A percentile compares a stretch with the other conserved stretches of the same genome.
Evolutionary conservation across 2,888 invertebrate genomes (phyloP).

Genomic region (Drosophila seclusa): DNA sequence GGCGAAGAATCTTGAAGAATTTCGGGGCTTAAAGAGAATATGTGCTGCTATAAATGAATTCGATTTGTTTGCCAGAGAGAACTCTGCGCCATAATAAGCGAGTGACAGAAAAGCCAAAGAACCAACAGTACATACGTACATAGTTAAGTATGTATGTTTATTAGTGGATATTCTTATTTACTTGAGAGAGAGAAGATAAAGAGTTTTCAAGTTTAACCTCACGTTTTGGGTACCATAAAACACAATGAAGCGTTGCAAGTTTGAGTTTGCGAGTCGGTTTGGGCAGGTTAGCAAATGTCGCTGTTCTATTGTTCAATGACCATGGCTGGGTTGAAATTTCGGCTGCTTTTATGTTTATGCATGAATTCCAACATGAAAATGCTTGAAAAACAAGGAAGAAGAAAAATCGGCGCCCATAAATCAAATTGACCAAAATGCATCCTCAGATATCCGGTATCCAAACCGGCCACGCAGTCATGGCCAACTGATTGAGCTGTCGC

Average conservation of each 20-base stretch:
- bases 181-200: slow-evolving; percentile 43
- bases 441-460: slow-evolving; percentile 10
- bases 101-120: slow-evolving; percentile 50
- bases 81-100: slow-evolving; percentile 32
- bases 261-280: slow-evolving; percentile 5
- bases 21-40: slow-evolving; percentile 47
- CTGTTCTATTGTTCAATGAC: slow-evolving; percentile 72
- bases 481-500: slow-evolving; percentile 79
- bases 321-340: slow-evolving; percentile 60
- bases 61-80: slow-evolving; percentile 46
- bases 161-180: slow-evolving; percentile 35
- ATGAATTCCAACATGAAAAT: slow-evolving; percentile 78
- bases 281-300: slow-evolving; percentile 46
- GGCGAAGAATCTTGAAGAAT: slow-evolving; percentile 34
- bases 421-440: slow-evolving; percentile 70
- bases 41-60: slow-evolving; percentile 57
- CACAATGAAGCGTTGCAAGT: slow-evolving; percentile 72
- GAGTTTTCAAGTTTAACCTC: slow-evolving; percentile 65
- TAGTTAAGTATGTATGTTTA: slow-evolving; percentile 23
- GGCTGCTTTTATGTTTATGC: slow-evolving; percentile 78
- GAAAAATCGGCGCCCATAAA: slow-evolving; percentile 65
- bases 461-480: slow-evolving; percentile 73
- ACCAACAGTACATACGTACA: slow-evolving; percentile 25
- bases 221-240: slow-evolving; percentile 73
- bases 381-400: slow-evolving; percentile 68